These are phyloP conservation scores for Ptychochromis oligacanthus DNA, from an alignment of 2,113 vertebrate species.

Conservation along the genomic window DNA sequence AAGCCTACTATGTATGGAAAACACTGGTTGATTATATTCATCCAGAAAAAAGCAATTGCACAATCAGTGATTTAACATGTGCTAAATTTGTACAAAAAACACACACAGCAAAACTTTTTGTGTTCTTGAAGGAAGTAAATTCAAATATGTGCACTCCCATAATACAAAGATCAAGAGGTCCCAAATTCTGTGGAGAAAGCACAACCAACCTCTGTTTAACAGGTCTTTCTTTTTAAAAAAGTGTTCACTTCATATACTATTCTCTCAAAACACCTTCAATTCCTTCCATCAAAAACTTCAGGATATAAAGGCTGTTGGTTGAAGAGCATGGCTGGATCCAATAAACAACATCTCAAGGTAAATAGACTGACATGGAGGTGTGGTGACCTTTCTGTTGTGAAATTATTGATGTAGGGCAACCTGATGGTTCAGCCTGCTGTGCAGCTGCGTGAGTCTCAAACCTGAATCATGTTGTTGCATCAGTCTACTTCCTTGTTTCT, in stretches of 20 bases:
- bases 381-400: slow-evolving; percentile 59
- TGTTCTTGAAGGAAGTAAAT: background rate
- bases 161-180: slow-evolving; percentile 21
- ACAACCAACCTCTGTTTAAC: background rate
- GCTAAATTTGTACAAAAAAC: background rate
- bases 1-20: background rate
- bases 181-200: background rate
- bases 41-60: background rate
- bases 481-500: slow-evolving; percentile 28
- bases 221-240: slow-evolving; percentile 19
- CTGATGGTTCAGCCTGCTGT: slow-evolving; percentile 17
- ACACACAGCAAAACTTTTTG: background rate
- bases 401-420: slow-evolving; percentile 54
- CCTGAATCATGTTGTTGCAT: slow-evolving; percentile 31
- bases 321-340: slow-evolving; percentile 40
- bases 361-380: slow-evolving; percentile 43
- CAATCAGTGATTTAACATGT: background rate
- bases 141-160: background rate
- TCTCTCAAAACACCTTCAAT: slow-evolving; percentile 19
- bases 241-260: slow-evolving; percentile 23
- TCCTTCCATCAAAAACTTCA: slow-evolving; percentile 29
- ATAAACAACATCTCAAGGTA: slow-evolving; percentile 38
- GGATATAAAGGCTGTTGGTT: slow-evolving; percentile 16
- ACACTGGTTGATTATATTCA: background rate
- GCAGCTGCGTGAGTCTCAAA: slow-evolving; percentile 14